Base-by-base conservation (phyloP, 2,888 invertebrate genomes). In the Mimas tiliae region DNA sequence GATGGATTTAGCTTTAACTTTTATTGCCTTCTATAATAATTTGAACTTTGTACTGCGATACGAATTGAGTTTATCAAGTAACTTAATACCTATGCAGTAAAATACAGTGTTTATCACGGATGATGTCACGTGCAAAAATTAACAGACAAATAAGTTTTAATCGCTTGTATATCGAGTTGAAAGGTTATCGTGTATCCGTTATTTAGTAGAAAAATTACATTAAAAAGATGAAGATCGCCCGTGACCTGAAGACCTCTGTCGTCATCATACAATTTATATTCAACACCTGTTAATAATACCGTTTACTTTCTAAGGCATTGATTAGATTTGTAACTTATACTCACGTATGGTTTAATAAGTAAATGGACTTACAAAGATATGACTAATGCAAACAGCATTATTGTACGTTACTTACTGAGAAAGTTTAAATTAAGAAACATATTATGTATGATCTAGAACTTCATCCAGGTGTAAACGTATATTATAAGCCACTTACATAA, bases 141-240 rank as follows among this genome's bases (percentile, higher is more conserved):
- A 42, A 16, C 58, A 58, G 21, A 52, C 11, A 38, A 58, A 19
- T 58, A 38, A 58, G 19, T 19, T 58, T 58, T 58, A 58, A 55
- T 58, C 6, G 19, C 16, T 11, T 58, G 42, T 19, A 34, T 38
- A 19, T 42, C 6, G 19, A 38, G 58, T 16, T 58, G 58, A 58
- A 58, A 58, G 42, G 58, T 58, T 58, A 58, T 58, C 42, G 19
- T 38, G 21, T 19, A 42, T 58, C 58, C 42, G 58, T 58, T 58
- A 58, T 55, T 55, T 8, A 9, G 50, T 50, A 50, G 50, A 50
- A 50, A 50, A 50, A 11, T 55, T 27, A 27, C 27, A 8, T 38
- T 8, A 14, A 33, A 19, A 58, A 38, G 38, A 38, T 58, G 16
- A 51, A 19, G 51, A 11, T 9, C 16, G 58, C 58, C 58, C 58